Conservation (phyloP, 1,140 invertebrate genomes). For the Atta texana region DNA sequence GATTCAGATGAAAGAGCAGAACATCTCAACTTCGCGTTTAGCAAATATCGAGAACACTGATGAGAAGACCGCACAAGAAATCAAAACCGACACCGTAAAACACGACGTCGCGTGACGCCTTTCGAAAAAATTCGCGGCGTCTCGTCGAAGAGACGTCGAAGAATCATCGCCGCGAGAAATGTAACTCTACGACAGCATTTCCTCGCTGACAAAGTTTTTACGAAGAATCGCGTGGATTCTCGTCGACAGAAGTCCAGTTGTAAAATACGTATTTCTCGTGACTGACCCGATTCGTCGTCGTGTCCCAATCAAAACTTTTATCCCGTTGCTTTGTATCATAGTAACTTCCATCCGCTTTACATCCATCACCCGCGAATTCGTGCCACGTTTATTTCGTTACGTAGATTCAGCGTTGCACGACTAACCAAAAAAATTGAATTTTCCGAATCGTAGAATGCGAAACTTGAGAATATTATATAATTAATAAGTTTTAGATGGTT, state of each 20-base stretch:
- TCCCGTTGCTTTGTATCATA: constrained; percentile 7
- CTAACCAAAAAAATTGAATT: constrained; percentile 37
- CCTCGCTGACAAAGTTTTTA: constrained; percentile 52
- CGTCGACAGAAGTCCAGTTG: constrained; percentile 49
- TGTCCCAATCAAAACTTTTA: constrained; percentile 69
- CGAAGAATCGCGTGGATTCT: constrained; percentile 30
- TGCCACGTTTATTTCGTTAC: constrained; percentile 8
- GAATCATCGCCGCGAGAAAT: constrained; percentile 28
- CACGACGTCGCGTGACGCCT: constrained; percentile 4
- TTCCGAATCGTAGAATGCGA: not conserved
- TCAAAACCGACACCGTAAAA: constrained; percentile 45
- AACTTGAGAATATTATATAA: not conserved
- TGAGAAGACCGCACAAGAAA: constrained; percentile 3
- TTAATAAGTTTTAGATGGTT: constrained; percentile 4
- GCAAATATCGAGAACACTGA: constrained; percentile 31
- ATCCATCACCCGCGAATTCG: constrained; percentile 36
- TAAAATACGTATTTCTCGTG: constrained; percentile 50
- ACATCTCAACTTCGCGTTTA: constrained; percentile 26
- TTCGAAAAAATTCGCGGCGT: constrained; percentile 25
- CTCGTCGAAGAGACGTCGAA: constrained; percentile 21
- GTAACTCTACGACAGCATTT: constrained; percentile 30
- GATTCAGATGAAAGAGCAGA: constrained; percentile 1
- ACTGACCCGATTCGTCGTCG: constrained; percentile 38
- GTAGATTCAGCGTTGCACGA: not conserved
- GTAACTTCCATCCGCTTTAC: constrained; percentile 27